Evolutionary conservation across 1,140 invertebrate genomes (phyloP), one percentile per base, ranked within the genome.

Genomic region (Diorhabda elongata): DNA sequence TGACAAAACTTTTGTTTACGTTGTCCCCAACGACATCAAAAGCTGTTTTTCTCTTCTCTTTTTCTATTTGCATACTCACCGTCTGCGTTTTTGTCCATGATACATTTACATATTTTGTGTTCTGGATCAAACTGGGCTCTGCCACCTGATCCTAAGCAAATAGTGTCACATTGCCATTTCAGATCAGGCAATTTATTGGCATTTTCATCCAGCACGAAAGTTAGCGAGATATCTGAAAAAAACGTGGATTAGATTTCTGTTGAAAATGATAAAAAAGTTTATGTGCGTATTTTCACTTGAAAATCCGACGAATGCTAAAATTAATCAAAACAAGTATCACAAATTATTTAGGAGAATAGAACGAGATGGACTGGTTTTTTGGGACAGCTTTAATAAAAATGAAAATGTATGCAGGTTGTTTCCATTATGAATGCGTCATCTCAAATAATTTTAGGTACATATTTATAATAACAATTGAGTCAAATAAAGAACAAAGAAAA

Each of bases 51-150:
- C n/a, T n/a, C 3, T 52, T 52, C 2, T 52, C 6, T 52, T 52
- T 52, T 26, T 26, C n/a, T 52, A 52, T 52, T 52, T 52, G 6
- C 47, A 52, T 61, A 61, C 59, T 42, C 42, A 61, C 59, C 59
- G 42, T 61, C 59, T 61, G 59, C 42, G 59, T 61, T 61, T 61
- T 61, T 61, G 59, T 61, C 59, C 59, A 61, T 42, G 2, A 8
- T 61, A 42, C 59, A 61, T 61, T 61, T 61, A 61, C 59, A 61
- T 61, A 61, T 61, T 61, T 61, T 61, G 42, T 61, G 26, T 61
- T 61, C 42, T 42, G 42, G 42, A 61, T 61, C 59, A 42, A 61
- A 61, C 8, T 8, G 26, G 42, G 59, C 59, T 42, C 42, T 61
- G 59, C 59, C 59, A 61, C 59, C 59, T 61, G 59, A 61, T 61